Base-by-base conservation (phyloP, 2,797 vertebrate species). In the Nyctalus aviator region DNA sequence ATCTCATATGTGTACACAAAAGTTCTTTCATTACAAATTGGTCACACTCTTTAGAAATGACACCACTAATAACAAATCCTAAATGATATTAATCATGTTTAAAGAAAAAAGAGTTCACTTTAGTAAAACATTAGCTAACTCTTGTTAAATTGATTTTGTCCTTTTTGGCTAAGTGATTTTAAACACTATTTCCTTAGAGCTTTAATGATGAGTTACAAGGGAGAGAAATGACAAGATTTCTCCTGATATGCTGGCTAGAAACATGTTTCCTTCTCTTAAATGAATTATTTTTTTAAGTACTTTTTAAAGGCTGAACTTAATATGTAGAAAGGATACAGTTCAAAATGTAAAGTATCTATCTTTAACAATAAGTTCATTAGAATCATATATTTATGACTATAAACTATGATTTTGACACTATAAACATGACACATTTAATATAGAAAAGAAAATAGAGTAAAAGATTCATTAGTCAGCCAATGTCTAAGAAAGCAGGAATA, bases 151-250 rank as follows among this genome's bases (percentile, higher is more conserved):
- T 97, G 73, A 96, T 97, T 97, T 97, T 97, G 77, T 44, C 55
- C 95, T 97, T 97, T 93, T 77, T 64, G 77, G 88, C 96, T 97
- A 0, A 96, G 97, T 97, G 94, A 48, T 94, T 97, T 97, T 96
- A 94, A 97, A 94, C 95, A 84, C 93, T 96, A 90, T 94, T 97
- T 98, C 66, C 75, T 97, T 84, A 59, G 66, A 95, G 86, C 72
- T 93, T 97, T 97, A 91, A 94, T 92, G 93, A 75, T 92, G 71
- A 94, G 32, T 27, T 83, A 30, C 87, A 94, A 21, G 94, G 41
- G 25, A 94, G 66, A 30, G 7, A 62, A 91, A 90, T 82, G 84
- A 41, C 68, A 93, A 92, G 73, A 82, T 55, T 95, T 96, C 94
- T 96, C 68, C 71, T 89, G 32, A 72, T 85, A 27, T 6, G 0